phyloP scores from a whole-genome alignment of 2,797 vertebrate genomes.

The Danio kyathit region DNA sequence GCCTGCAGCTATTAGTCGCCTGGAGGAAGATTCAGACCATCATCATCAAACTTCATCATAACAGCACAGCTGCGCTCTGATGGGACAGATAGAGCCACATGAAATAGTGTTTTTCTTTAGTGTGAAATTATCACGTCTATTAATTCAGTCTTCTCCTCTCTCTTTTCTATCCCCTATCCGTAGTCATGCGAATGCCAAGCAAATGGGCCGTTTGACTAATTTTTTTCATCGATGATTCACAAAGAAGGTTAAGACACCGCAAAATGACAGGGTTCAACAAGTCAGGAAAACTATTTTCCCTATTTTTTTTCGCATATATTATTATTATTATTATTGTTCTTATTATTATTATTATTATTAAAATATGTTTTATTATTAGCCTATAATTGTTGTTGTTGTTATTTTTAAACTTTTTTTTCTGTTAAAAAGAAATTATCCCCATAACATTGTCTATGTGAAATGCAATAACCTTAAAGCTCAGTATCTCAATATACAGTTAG shows the following conservation, averaged over 20 bases:
- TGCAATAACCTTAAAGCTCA: no score
- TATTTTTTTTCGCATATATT: no score
- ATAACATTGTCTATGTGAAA: no score
- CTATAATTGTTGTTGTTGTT: no score
- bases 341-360: no score
- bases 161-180: slow-evolving; percentile 75
- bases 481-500: no score
- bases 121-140: slow-evolving; percentile 99
- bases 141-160: slow-evolving; percentile 84
- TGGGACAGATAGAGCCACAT: slow-evolving; percentile 90
- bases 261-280: background rate
- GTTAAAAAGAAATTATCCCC: no score
- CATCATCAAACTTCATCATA: slow-evolving; percentile 96
- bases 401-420: no score
- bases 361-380: no score
- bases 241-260: slow-evolving; percentile 63
- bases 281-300: background rate
- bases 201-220: slow-evolving; percentile 75
- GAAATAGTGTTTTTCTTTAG: slow-evolving; percentile 91
- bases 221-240: slow-evolving; percentile 73
- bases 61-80: slow-evolving; percentile 96
- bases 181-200: slow-evolving; percentile 83
- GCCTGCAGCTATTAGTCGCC: slow-evolving; percentile 92
- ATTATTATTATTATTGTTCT: no score
- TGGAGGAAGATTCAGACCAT: slow-evolving; percentile 86